A percentile compares a stretch with the other conserved stretches of the same genome.
These are phyloP conservation scores for Ochotona princeps DNA, from an alignment of 2,113 vertebrate genomes.

Conservation along the genomic window DNA sequence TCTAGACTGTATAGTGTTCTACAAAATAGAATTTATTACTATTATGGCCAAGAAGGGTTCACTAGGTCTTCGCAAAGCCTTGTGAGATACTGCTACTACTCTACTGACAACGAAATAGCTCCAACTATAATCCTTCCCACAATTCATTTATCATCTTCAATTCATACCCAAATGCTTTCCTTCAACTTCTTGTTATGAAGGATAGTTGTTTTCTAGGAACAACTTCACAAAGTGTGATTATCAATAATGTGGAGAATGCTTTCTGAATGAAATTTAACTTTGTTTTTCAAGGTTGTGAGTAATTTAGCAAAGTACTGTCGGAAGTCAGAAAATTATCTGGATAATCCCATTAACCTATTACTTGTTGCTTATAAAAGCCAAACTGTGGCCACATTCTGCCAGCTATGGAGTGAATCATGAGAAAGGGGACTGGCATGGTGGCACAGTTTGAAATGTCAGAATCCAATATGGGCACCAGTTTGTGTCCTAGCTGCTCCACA, in stretches of 20 bases:
- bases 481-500: too few species aligned
- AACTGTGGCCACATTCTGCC: not conserved
- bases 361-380: not conserved
- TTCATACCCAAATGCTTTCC: constrained; percentile 9
- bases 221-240: constrained; percentile 15
- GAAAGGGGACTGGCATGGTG: too few species aligned
- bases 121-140: not conserved
- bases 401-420: too few species aligned
- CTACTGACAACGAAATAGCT: not conserved
- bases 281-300: constrained; percentile 29
- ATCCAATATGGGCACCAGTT: too few species aligned
- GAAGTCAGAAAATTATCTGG: not conserved
- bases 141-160: not conserved
- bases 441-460: too few species aligned
- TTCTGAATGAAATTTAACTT: constrained; percentile 49
- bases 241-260: not conserved
- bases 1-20: not conserved
- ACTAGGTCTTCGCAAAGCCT: not conserved
- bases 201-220: constrained; percentile 42
- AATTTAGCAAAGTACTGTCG: constrained; percentile 21
- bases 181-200: constrained; percentile 15
- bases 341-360: constrained; percentile 25
- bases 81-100: not conserved
- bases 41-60: not conserved
- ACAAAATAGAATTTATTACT: not conserved